These are phyloP conservation scores for Bombyx huttoni DNA, from an alignment of 2,888 invertebrate species.

Conservation along the genomic window DNA sequence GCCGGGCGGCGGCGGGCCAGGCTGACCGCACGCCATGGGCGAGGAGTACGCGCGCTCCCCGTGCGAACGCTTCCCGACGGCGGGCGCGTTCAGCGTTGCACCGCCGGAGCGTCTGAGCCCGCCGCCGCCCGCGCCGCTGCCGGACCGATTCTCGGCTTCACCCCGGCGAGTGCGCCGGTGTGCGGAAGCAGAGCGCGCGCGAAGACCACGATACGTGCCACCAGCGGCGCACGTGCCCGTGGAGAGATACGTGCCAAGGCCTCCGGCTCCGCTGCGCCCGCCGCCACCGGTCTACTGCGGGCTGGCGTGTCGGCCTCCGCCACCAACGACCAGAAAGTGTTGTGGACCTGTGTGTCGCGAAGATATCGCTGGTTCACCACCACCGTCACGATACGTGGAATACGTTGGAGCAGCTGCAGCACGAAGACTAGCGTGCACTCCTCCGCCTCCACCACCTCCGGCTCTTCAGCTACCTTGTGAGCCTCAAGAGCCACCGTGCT, in stretches of 20 bases:
- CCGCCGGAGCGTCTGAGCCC: conserved; percentile 76
- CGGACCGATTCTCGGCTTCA: conserved; percentile 70
- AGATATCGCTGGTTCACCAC: conserved; percentile 52
- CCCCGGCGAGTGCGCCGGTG: conserved; percentile 76
- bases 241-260: conserved; percentile 79
- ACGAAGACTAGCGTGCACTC: conserved; percentile 68
- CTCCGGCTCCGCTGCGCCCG: conserved; percentile 57
- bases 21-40: conserved; percentile 68
- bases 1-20: conserved; percentile 65
- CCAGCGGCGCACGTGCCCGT: conserved; percentile 80
- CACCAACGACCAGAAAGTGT: conserved; percentile 51
- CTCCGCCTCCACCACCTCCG: conserved; percentile 63
- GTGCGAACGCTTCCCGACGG: conserved; percentile 70
- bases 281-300: conserved; percentile 72
- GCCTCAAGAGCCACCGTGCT: conserved; percentile 68
- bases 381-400: conserved; percentile 71
- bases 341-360: conserved; percentile 62
- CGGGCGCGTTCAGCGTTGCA: conserved; percentile 73
- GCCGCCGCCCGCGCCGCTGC: conserved; percentile 76
- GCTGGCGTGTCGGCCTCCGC: conserved; percentile 57
- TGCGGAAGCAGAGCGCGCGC: conserved; percentile 77
- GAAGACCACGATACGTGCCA: conserved; percentile 75
- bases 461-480: conserved; percentile 61
- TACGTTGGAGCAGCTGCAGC: conserved; percentile 77
- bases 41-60: conserved; percentile 69